A percentile compares a stretch with the other conserved stretches of the same genome.
These are phyloP conservation scores for Oncorhynchus mykiss DNA, from an alignment of 2,113 vertebrate species.

Conservation along the genomic window DNA sequence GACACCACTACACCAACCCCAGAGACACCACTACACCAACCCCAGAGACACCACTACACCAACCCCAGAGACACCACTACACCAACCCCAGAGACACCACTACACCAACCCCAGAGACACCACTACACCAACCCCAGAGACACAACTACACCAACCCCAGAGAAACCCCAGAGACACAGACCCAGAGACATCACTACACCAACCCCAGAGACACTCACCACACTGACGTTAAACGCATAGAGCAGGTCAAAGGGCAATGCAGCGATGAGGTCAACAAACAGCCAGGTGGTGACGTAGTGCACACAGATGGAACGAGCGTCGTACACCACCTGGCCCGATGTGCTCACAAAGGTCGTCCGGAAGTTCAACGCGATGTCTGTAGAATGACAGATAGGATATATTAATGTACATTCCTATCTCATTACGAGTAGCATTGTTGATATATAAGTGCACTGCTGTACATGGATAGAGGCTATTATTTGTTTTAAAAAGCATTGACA, in stretches of 20 bases:
- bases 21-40: no score
- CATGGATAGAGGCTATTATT: not conserved
- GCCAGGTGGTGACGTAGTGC: constrained; percentile 84
- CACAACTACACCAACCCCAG: no score
- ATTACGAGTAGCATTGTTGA: no score
- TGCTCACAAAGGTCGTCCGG: constrained; percentile 82
- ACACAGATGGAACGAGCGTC: constrained; percentile 82
- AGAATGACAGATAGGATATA: not conserved
- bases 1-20: no score
- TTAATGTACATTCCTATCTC: not conserved
- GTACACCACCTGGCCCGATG: constrained; percentile 82
- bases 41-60: no score
- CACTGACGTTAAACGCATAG: constrained; percentile 81
- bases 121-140: no score
- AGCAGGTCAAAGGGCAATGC: constrained; percentile 83
- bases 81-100: no score
- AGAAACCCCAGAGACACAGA: no score
- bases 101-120: no score
- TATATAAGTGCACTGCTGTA: not conserved
- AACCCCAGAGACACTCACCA: constrained; percentile 67
- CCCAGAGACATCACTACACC: no score
- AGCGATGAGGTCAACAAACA: constrained; percentile 82
- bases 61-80: no score
- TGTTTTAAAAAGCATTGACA: no score
- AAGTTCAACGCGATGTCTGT: constrained; percentile 81